Evolutionary conservation across 2,797 vertebrate species (phyloP).

Genomic region (Morelia viridis): DNA sequence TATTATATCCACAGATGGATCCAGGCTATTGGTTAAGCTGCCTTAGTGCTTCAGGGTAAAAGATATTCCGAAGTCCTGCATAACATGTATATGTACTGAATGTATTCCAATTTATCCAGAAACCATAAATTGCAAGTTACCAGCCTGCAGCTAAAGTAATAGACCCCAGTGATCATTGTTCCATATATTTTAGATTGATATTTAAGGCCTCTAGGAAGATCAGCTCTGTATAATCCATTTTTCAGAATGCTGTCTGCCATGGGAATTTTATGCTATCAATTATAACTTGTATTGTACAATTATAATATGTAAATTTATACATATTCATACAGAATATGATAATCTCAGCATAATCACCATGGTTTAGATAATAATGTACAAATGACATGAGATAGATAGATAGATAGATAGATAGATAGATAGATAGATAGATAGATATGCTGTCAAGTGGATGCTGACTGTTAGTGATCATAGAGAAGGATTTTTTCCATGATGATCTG

Average conservation of each 20-base stretch:
- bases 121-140: constrained; percentile 66
- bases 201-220: constrained; percentile 68
- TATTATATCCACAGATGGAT: constrained; percentile 34
- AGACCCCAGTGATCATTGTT: constrained; percentile 65
- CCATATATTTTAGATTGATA: constrained; percentile 68
- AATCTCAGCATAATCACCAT: constrained; percentile 30
- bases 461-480: neutral
- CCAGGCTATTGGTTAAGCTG: constrained; percentile 38
- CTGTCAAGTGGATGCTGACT: neutral
- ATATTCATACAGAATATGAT: constrained; percentile 32
- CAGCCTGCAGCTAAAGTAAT: constrained; percentile 61
- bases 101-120: constrained; percentile 68
- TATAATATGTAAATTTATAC: no score
- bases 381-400: constrained; percentile 19
- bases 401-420: neutral
- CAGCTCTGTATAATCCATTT: constrained; percentile 61
- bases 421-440: neutral
- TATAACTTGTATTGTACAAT: constrained; percentile 58
- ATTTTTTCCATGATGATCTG: neutral
- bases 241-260: constrained; percentile 60
- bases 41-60: constrained; percentile 55
- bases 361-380: constrained; percentile 51
- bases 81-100: constrained; percentile 56
- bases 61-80: constrained; percentile 38
- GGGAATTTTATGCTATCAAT: constrained; percentile 50